These are phyloP conservation scores for Heliornis fulica DNA, from an alignment of 2,113 vertebrate genomes.

Conservation along the genomic window DNA sequence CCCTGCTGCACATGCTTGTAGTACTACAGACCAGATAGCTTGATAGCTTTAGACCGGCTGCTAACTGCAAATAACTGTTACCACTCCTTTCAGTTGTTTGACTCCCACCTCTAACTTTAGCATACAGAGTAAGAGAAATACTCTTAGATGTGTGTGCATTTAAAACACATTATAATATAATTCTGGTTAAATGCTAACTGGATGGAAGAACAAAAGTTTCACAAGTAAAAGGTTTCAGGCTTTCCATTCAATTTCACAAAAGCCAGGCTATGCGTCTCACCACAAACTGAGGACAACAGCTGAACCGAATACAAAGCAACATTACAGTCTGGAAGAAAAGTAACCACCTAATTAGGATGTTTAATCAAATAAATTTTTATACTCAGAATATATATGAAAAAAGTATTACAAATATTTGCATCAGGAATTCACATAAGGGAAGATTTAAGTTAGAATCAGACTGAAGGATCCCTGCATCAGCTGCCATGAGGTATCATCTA, in stretches of 20 bases:
- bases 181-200: background rate
- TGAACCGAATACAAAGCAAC: background rate
- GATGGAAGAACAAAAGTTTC: background rate
- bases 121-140: background rate
- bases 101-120: background rate
- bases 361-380: background rate
- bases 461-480: background rate
- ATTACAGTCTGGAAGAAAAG: background rate
- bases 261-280: background rate
- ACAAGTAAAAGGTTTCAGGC: background rate
- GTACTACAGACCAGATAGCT: rapidly evolving
- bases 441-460: background rate
- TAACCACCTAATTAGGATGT: background rate
- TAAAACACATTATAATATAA: background rate
- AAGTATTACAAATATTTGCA: background rate
- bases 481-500: background rate
- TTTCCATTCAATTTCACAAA: background rate
- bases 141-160: background rate
- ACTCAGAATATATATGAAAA: background rate
- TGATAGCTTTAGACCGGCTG: background rate
- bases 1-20: background rate
- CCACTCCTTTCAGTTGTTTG: background rate
- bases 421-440: background rate
- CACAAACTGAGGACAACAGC: background rate
- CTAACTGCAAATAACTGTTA: background rate